Base-by-base conservation (phyloP, 2,113 vertebrate genomes). In the Emydocephalus ijimae region DNA sequence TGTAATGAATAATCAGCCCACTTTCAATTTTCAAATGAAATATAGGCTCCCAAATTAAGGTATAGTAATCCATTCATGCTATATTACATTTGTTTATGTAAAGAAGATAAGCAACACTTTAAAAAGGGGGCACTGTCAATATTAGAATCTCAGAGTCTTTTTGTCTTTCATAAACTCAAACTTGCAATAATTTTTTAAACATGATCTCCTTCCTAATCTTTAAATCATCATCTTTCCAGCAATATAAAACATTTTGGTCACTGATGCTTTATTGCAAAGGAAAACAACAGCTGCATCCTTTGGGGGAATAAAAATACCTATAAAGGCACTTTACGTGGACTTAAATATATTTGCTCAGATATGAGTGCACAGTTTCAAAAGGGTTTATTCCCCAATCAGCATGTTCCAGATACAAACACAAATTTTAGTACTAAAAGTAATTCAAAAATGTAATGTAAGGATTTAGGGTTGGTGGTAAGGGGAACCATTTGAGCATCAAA, bases 21-120 rank as follows among this genome's bases (percentile, higher is more conserved):
- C 14, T 23, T 15, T 85, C 55, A 59, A 88, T 93, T 96, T 89
- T 92, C 74, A 92, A 90, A 54, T 61, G 57, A 93, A 89, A 93
- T 90, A 14, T 26, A 64, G 61, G 91, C 9, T 69, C 93, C 94
- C 91, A 92, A 43, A 92, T 94, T 15, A 91, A 91, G 14, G 26
- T 39, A 14, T 20, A 69, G 15, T 56, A 74, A 74, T 20, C n/a
- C 0, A 2, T 74, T 74, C 64, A 74, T 74, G 29, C n/a, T 61
- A n/a, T 74, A 88, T 45, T 54, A 88, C 21, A 88, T 29, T 52
- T 43, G 50, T 92, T 88, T 23, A 23, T 45, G 34, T 43, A 55
- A 39, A 92, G 34, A 20, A 87, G 90, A 48, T 87, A 59, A 64
- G 5, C 52, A 57, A 48, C 21, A 57, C 6, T 57, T 50, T 50